These are phyloP conservation scores for Drosophila funebris DNA, from an alignment of 1,140 invertebrate genomes.

Conservation along the genomic window DNA sequence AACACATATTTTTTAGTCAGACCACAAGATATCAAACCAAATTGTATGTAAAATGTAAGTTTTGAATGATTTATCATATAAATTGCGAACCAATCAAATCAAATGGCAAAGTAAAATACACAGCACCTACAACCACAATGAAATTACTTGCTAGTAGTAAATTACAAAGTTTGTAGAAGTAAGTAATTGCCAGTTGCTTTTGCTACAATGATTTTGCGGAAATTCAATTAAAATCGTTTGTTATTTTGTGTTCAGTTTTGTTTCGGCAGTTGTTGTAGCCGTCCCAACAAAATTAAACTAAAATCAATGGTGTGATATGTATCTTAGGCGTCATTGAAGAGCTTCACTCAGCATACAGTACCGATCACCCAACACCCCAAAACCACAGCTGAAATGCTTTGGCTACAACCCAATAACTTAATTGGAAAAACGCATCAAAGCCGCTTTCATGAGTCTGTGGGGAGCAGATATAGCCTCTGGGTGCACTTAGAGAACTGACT, in stretches of 20 bases:
- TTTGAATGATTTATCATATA: not conserved
- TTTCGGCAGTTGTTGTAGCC: constrained; percentile 11
- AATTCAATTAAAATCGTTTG: constrained; percentile 62
- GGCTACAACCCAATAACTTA: constrained; percentile 49
- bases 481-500: constrained; percentile 20
- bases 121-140: not conserved
- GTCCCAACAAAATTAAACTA: constrained; percentile 15
- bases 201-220: constrained; percentile 34
- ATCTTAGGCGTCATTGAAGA: too few relatives aligned
- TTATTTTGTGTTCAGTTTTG: constrained; percentile 6
- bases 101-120: not conserved
- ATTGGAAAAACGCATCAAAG: constrained; percentile 54
- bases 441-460: constrained; percentile 25
- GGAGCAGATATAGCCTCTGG: constrained; percentile 16
- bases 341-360: not conserved
- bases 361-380: not conserved
- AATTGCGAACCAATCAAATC: constrained; percentile 4
- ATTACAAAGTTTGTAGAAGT: not conserved
- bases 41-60: too few relatives aligned
- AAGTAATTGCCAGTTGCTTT: constrained; percentile 32
- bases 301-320: constrained; percentile 40
- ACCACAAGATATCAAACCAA: too few relatives aligned
- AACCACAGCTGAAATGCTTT: constrained; percentile 42
- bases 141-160: constrained; percentile 3
- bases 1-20: too few relatives aligned